Evolutionary conservation across 2,888 invertebrate genomes (phyloP).

Genomic region (Steromphala cineraria): DNA sequence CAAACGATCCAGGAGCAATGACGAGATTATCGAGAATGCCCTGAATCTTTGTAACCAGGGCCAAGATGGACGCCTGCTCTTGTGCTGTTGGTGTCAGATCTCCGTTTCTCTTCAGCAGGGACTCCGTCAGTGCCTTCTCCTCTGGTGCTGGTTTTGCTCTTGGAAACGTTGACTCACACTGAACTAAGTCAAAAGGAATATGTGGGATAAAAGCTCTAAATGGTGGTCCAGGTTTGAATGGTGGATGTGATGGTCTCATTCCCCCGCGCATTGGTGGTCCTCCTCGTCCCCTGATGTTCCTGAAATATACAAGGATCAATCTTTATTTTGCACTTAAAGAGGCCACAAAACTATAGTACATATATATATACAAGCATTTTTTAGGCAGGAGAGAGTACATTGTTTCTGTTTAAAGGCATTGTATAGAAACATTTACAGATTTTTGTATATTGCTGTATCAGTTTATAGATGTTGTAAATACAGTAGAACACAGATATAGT

Average conservation of each 20-base stretch:
- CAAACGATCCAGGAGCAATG: slow-evolving; percentile 93
- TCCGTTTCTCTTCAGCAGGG: slow-evolving; percentile 91
- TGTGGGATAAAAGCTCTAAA: slow-evolving; percentile 74
- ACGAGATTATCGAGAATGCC: slow-evolving; percentile 94
- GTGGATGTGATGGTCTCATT: slow-evolving; percentile 44
- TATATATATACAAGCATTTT: no score
- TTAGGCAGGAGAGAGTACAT: no score
- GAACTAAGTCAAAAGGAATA: slow-evolving; percentile 73
- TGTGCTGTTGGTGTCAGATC: slow-evolving; percentile 93
- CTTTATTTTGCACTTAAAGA: no score
- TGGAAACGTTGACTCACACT: slow-evolving; percentile 91
- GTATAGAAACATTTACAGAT: no score
- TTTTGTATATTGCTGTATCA: no score
- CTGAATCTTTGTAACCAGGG: slow-evolving; percentile 96
- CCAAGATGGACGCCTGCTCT: slow-evolving; percentile 93
- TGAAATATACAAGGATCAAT: background rate
- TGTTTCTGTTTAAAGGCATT: no score
- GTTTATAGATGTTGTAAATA: no score
- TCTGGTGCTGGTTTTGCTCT: slow-evolving; percentile 88
- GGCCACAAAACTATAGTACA: no score
- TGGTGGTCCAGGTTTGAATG: slow-evolving; percentile 57
- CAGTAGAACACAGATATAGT: no score
- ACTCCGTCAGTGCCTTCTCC: slow-evolving; percentile 90
- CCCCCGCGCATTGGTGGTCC: slow-evolving; percentile 62
- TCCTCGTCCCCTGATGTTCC: slow-evolving; percentile 52